phyloP scores from a whole-genome alignment of 2,113 vertebrate genomes.

The Bettongia penicillata region DNA sequence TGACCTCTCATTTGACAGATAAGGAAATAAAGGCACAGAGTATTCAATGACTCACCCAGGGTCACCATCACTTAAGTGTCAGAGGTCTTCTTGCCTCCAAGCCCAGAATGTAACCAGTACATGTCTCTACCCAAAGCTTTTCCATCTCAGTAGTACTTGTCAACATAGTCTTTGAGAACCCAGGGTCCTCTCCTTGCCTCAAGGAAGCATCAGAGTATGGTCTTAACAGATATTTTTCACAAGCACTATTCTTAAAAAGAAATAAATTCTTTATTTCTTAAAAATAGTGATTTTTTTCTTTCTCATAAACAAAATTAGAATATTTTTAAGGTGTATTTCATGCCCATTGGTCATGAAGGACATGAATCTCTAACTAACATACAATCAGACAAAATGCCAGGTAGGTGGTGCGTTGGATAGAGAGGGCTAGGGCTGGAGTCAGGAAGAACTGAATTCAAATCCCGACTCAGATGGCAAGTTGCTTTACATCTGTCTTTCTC shows the following conservation, averaged over 20 bases:
- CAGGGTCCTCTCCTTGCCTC: too few relatives aligned
- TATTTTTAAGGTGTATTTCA: background rate
- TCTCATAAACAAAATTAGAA: too few relatives aligned
- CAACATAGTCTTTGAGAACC: too few relatives aligned
- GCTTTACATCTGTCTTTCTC: background rate
- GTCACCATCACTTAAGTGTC: background rate
- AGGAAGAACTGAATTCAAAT: background rate
- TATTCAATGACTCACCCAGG: background rate
- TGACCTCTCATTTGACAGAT: background rate
- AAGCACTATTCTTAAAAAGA: too few relatives aligned
- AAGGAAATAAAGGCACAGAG: background rate
- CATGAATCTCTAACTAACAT: background rate
- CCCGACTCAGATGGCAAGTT: background rate
- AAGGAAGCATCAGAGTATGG: too few relatives aligned
- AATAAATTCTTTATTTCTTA: too few relatives aligned
- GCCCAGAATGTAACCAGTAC: too few relatives aligned
- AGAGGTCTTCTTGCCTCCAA: background rate
- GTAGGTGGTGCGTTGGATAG: background rate
- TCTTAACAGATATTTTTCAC: too few relatives aligned
- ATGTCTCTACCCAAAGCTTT: too few relatives aligned
- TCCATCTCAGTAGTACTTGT: too few relatives aligned
- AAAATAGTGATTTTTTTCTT: too few relatives aligned
- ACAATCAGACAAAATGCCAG: background rate
- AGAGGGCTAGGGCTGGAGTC: background rate
- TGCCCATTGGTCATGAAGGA: background rate